Base-by-base conservation (phyloP, 2,888 invertebrate species). In the Chaitophorus viminalis region DNA sequence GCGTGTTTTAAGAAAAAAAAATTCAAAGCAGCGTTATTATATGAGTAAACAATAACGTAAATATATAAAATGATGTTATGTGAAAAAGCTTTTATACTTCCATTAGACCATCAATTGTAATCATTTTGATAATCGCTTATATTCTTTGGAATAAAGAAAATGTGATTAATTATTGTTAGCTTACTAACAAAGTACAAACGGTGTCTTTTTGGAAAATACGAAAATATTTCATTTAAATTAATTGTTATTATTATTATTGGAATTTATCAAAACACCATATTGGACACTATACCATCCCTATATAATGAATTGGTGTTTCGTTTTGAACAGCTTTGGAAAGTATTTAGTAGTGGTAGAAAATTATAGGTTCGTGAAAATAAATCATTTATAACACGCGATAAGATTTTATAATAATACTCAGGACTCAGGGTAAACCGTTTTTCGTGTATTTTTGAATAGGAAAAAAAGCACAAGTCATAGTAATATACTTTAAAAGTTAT, bases 141-240 rank as follows among this genome's bases (percentile, higher is more conserved):
- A 68, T 31, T 29, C 11, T 39, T 25, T 25, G 1, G 65, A 29
- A 65, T 60, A 36, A 39, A 65, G 75, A 83, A 75, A 75, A 39
- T 14, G 36, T 75, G 25, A 75, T 83, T 83, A 83, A 83, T 83
- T 83, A 74, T 74, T 36, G 36, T 83, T 36, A 75, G 31, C 11
- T 1, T n/a, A n/a, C n/a, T n/a, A n/a, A n/a, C n/a, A n/a, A n/a
- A 5, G 11, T 82, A 25, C n/a, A n/a, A 54, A 54, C 46, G 9
- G 5, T 1, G 46, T 14, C 14, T 11, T 14, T 46, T 14, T 2
- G 14, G 14, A 46, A 14, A 46, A 46, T 46, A 46, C 8, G 46
- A 46, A 8, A 46, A 14, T 46, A 75, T 75, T 70, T 82, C 31
- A 46, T 31, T 21, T 46, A 46, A n/a, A n/a, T n/a, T n/a, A 70